Base-by-base conservation (phyloP, 2,888 invertebrate species). In the Osmoderma eremita region DNA sequence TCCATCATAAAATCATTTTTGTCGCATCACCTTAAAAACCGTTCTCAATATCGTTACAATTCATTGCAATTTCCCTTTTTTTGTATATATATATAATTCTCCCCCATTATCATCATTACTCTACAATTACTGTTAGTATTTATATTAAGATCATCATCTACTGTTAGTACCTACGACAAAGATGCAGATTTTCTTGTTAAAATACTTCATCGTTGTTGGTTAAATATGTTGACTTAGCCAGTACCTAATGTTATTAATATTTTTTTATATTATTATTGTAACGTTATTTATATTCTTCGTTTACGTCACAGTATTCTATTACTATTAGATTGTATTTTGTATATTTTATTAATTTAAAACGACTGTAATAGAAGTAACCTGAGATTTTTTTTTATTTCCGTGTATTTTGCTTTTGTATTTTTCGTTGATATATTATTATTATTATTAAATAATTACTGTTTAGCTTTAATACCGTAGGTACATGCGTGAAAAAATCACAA, bases 301-400 rank as follows among this genome's bases (percentile, higher is more conserved):
- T 79, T 79, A 80, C 80, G 75, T 75, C 76, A 78, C 79, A 79
- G 79, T 80, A 79, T 80, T 80, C 74, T 72, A 64, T 71, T 74
- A 73, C 42, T 73, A 67, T 72, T 68, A 70, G 69, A 71, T 30
- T 61, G 58, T 61, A 61, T 56, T 69, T 72, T 70, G 65, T 72
- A 69, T 70, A 71, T 70, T 72, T 72, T 72, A 72, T 68, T 70
- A 71, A 72, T 71, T 49, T 68, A 56, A 68, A 69, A 61, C 72
- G 73, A 72, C 71, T 72, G 72, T 73, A 70, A 72, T 75, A 74
- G 71, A 72, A 70, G 50, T 65, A 65, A 65, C 65, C 65, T 65
- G 65, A 65, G 45, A 61, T 61, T 45, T 58, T 42, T 65, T 54
- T 61, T 45, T 58, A 13, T 61, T 61, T 42, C 58, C 58, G 45